Evolutionary conservation across 2,113 vertebrate genomes (phyloP).

Genomic region (Nyctereutes procyonoides): DNA sequence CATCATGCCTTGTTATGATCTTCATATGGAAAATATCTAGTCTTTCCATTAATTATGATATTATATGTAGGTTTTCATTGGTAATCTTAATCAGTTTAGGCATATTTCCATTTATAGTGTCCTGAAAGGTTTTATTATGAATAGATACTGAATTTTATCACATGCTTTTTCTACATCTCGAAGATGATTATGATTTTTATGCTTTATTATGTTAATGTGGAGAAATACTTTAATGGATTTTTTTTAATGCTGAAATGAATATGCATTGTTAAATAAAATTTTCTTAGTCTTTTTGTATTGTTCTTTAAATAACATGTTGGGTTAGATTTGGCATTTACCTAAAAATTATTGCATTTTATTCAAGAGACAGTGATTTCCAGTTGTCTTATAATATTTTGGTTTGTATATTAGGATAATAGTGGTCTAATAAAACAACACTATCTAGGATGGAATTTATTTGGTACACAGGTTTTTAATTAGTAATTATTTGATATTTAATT

Average conservation of each 20-base stretch:
- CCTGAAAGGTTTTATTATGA: background rate
- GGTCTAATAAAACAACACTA: background rate
- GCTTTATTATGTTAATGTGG: background rate
- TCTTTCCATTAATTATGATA: constrained; percentile 1
- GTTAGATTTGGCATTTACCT: background rate
- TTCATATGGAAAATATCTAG: background rate
- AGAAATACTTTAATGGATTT: background rate
- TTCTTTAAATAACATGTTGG: background rate
- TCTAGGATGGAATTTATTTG: background rate
- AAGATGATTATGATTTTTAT: background rate
- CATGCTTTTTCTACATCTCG: background rate
- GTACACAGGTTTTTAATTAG: background rate
- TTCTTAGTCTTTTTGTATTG: background rate
- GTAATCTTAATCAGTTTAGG: background rate
- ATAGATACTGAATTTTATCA: background rate
- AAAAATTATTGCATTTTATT: background rate
- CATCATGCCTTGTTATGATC: background rate
- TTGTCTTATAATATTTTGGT: background rate
- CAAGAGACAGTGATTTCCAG: background rate
- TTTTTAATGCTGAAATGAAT: background rate
- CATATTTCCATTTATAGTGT: background rate
- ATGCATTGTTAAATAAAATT: background rate
- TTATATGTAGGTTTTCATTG: background rate
- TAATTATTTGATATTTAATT: background rate
- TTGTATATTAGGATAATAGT: background rate